A percentile compares a stretch with the other conserved stretches of the same genome.
Evolutionary conservation across 2,888 invertebrate genomes (phyloP).

Genomic region (Choreutis nemorana): DNA sequence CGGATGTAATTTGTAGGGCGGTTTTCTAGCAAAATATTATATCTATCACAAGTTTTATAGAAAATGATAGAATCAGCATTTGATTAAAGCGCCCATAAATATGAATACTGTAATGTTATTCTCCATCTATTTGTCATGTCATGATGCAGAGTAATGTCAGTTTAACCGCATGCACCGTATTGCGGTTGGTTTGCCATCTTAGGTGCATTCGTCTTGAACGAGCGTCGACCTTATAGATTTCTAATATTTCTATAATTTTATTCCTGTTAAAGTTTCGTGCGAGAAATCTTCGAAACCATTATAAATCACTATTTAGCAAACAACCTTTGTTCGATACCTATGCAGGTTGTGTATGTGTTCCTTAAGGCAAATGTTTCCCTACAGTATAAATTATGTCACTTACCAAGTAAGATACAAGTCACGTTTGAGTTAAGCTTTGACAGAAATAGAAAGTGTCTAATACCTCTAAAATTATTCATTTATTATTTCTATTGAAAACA

Average conservation of each 20-base stretch:
- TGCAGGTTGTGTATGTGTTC: too few species aligned
- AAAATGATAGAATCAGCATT: too few species aligned
- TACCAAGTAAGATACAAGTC: constrained; percentile 29
- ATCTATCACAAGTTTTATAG: too few species aligned
- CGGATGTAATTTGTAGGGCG: too few species aligned
- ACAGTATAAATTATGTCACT: constrained; percentile 30
- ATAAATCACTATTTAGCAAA: constrained; percentile 1
- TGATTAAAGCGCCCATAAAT: too few species aligned
- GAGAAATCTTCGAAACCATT: constrained; percentile 1
- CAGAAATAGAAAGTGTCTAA: constrained; percentile 58
- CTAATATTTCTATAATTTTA: constrained; percentile 9
- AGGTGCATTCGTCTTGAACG: constrained; percentile 38
- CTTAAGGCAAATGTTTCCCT: too few species aligned
- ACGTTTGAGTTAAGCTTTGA: constrained; percentile 26
- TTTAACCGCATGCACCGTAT: constrained; percentile 32
- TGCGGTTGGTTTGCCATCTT: constrained; percentile 35
- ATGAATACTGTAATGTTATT: constrained; percentile 26
- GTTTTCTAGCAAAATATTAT: too few species aligned
- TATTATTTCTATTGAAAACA: too few species aligned
- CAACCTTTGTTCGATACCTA: constrained; percentile 1
- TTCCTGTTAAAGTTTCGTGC: constrained; percentile 4
- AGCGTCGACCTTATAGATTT: constrained; percentile 27
- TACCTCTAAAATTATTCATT: too few species aligned
- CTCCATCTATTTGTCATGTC: constrained; percentile 25
- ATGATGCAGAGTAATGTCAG: constrained; percentile 27